These are phyloP conservation scores for Rhysida immarginata DNA, from an alignment of 1,140 invertebrate genomes.

Conservation along the genomic window DNA sequence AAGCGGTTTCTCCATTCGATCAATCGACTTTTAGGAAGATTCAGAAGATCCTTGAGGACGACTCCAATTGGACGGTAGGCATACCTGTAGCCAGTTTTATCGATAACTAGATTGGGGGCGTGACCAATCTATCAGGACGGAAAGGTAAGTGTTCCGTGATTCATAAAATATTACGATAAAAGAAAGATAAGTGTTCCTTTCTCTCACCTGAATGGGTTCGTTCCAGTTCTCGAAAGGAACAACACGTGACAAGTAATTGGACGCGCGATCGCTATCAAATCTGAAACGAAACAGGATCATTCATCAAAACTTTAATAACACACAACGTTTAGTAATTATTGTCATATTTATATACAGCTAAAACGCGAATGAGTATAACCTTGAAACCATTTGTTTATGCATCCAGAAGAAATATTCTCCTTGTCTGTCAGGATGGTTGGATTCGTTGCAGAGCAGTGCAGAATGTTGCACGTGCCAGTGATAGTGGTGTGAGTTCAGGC, in stretches of 20 bases:
- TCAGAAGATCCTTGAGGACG: constrained; percentile 32
- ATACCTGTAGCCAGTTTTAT: constrained; percentile 44
- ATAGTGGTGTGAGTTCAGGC: constrained; percentile 51
- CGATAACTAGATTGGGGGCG: constrained; percentile 38
- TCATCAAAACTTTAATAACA: background rate
- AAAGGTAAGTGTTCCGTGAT: too few species aligned
- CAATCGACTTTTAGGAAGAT: constrained; percentile 30
- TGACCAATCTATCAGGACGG: constrained; percentile 37
- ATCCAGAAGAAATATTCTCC: constrained; percentile 16
- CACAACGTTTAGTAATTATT: background rate
- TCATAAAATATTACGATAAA: too few species aligned
- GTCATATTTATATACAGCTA: background rate
- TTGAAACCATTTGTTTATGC: constrained; percentile 16
- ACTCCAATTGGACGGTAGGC: constrained; percentile 38
- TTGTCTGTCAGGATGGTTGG: constrained; percentile 10
- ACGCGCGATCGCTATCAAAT: constrained; percentile 35
- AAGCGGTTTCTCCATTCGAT: constrained; percentile 41
- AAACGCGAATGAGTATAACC: constrained; percentile 1
- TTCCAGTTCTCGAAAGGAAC: constrained; percentile 28
- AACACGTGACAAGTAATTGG: constrained; percentile 32
- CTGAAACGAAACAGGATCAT: background rate
- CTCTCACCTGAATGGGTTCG: constrained; percentile 14
- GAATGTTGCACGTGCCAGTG: constrained; percentile 23
- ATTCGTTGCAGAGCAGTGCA: constrained; percentile 18
- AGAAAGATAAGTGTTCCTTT: too few species aligned